Percentiles rank a stretch among this genome's conserved stretches.
phyloP scores from a whole-genome alignment of 2,113 vertebrate species.

The Coregonus clupeaformis region DNA sequence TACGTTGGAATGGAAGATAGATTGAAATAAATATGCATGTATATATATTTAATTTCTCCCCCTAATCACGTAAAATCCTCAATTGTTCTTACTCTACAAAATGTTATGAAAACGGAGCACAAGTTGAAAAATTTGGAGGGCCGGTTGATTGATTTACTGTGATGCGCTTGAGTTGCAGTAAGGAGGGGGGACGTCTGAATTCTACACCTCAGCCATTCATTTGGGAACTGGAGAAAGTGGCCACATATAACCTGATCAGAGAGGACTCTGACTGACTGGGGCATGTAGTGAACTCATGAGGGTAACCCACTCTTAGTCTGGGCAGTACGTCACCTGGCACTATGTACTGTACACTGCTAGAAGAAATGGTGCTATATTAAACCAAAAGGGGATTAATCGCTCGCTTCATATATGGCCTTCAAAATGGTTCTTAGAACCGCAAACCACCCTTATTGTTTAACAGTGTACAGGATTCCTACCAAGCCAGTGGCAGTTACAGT shows the following conservation, averaged over 20 bases:
- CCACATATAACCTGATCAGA: slow-evolving; percentile 31
- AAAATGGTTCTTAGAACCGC: too few relatives aligned
- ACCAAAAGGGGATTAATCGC: too few relatives aligned
- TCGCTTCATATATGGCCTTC: too few relatives aligned
- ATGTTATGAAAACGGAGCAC: slow-evolving; percentile 28
- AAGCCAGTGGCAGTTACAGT: background rate
- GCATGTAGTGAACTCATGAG: background rate
- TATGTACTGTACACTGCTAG: too few relatives aligned
- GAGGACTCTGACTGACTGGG: slow-evolving; percentile 13
- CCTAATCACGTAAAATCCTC: slow-evolving; percentile 38
- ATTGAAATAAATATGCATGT: slow-evolving; percentile 48
- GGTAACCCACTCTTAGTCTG: too few relatives aligned
- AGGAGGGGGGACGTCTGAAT: slow-evolving; percentile 40
- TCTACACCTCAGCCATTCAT: slow-evolving; percentile 36
- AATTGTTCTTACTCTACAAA: slow-evolving; percentile 29
- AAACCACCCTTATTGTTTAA: too few relatives aligned
- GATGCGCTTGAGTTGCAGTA: slow-evolving; percentile 44
- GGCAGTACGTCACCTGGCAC: too few relatives aligned
- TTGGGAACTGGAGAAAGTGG: slow-evolving; percentile 31
- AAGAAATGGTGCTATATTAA: too few relatives aligned
- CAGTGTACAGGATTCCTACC: too few relatives aligned
- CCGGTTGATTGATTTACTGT: slow-evolving; percentile 48
- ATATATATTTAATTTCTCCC: slow-evolving; percentile 29
- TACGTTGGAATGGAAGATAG: slow-evolving; percentile 46
- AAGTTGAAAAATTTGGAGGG: slow-evolving; percentile 52